Percentiles rank a stretch among this genome's conserved stretches.
These are phyloP conservation scores for Turdus rufiventris DNA, from an alignment of 2,113 vertebrate species.

Conservation along the genomic window DNA sequence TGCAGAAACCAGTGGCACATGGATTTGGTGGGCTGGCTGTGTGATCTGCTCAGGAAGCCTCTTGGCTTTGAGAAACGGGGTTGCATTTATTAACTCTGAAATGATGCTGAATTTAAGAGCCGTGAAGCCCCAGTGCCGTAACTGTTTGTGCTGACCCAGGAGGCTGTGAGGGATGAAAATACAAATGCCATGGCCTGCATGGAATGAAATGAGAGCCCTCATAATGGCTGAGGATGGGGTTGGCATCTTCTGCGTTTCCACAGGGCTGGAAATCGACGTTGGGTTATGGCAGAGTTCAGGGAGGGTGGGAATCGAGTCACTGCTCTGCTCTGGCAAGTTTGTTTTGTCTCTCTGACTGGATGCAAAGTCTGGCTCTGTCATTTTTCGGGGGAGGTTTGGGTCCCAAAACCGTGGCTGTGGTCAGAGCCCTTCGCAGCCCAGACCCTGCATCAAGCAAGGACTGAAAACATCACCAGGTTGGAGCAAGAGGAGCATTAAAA, in stretches of 20 bases:
- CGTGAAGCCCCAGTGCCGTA: fast-evolving
- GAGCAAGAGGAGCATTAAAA: background rate
- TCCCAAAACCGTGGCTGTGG: fast-evolving
- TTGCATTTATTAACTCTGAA: background rate
- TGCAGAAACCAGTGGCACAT: fast-evolving
- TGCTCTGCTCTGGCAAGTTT: background rate
- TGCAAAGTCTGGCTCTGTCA: fast-evolving
- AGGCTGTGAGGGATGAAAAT: background rate
- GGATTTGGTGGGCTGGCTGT: background rate
- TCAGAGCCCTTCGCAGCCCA: background rate
- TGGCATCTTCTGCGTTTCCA: background rate
- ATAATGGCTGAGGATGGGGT: background rate
- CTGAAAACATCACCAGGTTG: fast-evolving
- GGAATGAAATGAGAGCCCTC: background rate
- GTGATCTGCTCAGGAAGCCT: background rate
- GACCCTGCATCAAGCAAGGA: background rate
- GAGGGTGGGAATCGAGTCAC: background rate
- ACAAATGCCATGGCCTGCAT: background rate
- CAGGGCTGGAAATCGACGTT: background rate
- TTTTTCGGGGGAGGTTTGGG: fast-evolving
- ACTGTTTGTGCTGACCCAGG: background rate
- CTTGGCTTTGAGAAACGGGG: background rate
- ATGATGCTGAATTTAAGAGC: background rate
- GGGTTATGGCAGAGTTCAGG: background rate
- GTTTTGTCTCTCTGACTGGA: background rate